Evolutionary conservation across 2,113 vertebrate species (phyloP).

Genomic region (Chionodraco myersi): DNA sequence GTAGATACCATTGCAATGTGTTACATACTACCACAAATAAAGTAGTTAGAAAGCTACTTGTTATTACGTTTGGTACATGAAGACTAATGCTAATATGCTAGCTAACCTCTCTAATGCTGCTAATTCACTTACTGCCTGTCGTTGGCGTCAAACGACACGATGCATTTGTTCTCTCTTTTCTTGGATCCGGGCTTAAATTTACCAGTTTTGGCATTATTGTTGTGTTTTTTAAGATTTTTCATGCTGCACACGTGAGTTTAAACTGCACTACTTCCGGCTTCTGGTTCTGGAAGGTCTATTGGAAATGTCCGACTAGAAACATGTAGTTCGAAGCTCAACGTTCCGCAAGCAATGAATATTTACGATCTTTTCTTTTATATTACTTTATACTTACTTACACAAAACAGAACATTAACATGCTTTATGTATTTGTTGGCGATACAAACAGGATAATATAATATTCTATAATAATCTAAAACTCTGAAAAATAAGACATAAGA

Average conservation of each 20-base stretch:
- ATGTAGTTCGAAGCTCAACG: fast-evolving
- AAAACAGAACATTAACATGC: too few relatives aligned
- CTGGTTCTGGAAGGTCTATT: fast-evolving
- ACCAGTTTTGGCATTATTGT: conserved; percentile 41
- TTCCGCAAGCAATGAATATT: conserved; percentile 6
- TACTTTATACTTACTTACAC: too few relatives aligned
- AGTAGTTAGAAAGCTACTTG: background rate
- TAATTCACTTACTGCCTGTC: conserved; percentile 79
- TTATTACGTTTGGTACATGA: background rate
- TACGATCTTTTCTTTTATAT: too few relatives aligned
- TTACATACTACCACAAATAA: background rate
- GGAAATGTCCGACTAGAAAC: conserved; percentile 47
- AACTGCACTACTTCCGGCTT: conserved; percentile 2
- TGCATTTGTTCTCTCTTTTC: conserved; percentile 76
- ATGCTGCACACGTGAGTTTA: conserved; percentile 64
- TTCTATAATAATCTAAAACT: too few relatives aligned
- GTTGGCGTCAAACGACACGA: conserved; percentile 80
- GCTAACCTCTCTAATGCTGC: background rate
- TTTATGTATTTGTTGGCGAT: too few relatives aligned
- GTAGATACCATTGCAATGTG: background rate
- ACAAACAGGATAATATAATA: too few relatives aligned
- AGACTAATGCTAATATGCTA: conserved; percentile 25
- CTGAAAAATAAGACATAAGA: too few relatives aligned
- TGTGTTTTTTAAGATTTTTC: conserved; percentile 60
- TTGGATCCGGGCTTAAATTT: conserved; percentile 75